Evolutionary conservation across 2,797 vertebrate species (phyloP).

Genomic region (Tragopan temminckii): DNA sequence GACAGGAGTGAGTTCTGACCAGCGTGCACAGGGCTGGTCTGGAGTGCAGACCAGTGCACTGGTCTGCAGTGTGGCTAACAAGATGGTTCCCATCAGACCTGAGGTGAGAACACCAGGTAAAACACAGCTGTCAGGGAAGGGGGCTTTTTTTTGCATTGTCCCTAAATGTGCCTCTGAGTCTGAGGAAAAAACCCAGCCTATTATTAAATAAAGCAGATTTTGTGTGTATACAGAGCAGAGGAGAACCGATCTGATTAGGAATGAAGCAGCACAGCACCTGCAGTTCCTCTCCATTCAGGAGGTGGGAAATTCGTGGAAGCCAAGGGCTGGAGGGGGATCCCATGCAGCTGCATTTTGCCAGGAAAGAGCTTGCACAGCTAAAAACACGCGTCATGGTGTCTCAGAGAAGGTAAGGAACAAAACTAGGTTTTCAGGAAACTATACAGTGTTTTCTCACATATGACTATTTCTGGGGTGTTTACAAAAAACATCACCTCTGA

Average conservation of each 20-base stretch:
- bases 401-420: neutral
- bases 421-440: neutral
- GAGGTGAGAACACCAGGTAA: neutral
- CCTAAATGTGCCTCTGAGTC: neutral
- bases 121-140: neutral
- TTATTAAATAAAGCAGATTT: neutral
- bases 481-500: neutral
- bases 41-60: too few species aligned
- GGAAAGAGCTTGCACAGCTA: neutral
- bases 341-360: neutral
- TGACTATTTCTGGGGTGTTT: neutral
- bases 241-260: neutral
- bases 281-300: neutral
- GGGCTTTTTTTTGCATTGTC: accelerated
- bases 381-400: neutral
- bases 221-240: neutral
- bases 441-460: accelerated
- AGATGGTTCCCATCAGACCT: neutral
- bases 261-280: neutral
- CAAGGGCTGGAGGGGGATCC: neutral
- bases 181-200: neutral
- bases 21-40: accelerated
- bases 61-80: accelerated
- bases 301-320: neutral
- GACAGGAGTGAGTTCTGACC: accelerated